Conservation (phyloP, 2,113 vertebrate species). For the Colinus virginianus region DNA sequence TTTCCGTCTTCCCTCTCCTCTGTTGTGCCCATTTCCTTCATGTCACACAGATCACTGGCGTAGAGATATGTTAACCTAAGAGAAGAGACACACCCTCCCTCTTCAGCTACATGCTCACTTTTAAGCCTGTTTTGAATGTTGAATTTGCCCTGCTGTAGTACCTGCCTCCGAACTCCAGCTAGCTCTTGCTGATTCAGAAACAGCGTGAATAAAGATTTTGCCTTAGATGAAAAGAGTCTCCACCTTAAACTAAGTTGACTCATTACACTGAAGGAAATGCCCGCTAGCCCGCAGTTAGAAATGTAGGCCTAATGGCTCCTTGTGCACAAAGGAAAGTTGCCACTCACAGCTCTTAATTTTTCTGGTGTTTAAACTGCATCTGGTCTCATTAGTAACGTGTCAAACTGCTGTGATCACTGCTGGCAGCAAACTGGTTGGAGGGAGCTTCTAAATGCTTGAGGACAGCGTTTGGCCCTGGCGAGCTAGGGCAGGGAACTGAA, state of each 20-base stretch:
- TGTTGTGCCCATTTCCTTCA: not conserved
- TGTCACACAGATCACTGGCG: not conserved
- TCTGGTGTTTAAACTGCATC: not conserved
- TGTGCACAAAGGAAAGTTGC: not conserved
- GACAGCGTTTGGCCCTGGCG: not conserved
- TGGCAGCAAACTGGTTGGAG: not conserved
- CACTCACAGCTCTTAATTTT: not conserved
- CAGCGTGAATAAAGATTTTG: not conserved
- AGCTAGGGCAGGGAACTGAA: not conserved
- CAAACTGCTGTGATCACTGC: not conserved
- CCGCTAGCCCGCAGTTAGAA: fast-evolving
- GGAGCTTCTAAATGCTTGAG: not conserved
- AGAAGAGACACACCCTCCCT: not conserved
- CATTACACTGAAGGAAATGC: not conserved
- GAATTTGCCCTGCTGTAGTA: not conserved
- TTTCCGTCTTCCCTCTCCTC: not conserved
- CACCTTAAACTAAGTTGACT: not conserved
- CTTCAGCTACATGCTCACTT: fast-evolving
- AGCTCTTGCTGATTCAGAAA: not conserved
- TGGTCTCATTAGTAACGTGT: not conserved
- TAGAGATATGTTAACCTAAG: fast-evolving
- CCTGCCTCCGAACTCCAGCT: not conserved
- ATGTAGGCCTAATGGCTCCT: not conserved
- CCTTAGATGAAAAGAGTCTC: not conserved
- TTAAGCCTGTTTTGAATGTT: not conserved